Evolutionary conservation across 2,888 invertebrate genomes (phyloP).

Genomic region (Nowickia ferox): DNA sequence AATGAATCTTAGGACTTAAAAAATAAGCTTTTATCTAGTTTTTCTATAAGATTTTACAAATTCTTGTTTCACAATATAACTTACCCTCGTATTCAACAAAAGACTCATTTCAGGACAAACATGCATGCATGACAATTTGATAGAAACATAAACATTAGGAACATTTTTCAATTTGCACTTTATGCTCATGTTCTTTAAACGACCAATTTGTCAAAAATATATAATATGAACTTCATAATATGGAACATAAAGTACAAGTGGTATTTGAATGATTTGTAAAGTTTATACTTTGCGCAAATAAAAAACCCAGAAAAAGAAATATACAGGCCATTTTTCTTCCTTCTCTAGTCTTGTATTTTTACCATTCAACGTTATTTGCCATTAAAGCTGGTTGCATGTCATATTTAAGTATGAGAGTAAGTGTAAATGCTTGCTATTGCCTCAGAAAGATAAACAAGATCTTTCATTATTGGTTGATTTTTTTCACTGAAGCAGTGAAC

Average conservation of each 20-base stretch:
- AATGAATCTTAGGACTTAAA: too few relatives aligned
- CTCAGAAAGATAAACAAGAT: conserved; percentile 19
- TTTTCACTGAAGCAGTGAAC: too few relatives aligned
- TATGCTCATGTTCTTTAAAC: conserved; percentile 57
- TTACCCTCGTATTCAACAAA: background rate
- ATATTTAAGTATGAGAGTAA: conserved; percentile 6
- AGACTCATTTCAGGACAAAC: background rate
- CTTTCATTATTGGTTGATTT: too few relatives aligned
- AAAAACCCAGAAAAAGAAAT: background rate
- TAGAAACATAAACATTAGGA: conserved; percentile 28
- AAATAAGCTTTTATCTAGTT: too few relatives aligned
- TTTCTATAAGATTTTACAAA: too few relatives aligned
- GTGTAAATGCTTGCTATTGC: conserved; percentile 27
- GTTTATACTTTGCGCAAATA: background rate
- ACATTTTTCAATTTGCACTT: conserved; percentile 51
- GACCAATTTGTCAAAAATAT: conserved; percentile 60
- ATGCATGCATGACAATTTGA: conserved; percentile 4
- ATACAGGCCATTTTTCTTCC: conserved; percentile 16
- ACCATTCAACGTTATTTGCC: background rate
- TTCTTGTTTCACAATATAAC: background rate
- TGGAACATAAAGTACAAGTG: conserved; percentile 1
- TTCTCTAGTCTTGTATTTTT: background rate
- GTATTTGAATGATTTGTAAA: conserved; percentile 7
- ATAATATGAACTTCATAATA: conserved; percentile 15
- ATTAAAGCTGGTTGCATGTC: background rate